Conservation (phyloP, 2,113 vertebrate genomes). For the Tachysurus vachellii region DNA sequence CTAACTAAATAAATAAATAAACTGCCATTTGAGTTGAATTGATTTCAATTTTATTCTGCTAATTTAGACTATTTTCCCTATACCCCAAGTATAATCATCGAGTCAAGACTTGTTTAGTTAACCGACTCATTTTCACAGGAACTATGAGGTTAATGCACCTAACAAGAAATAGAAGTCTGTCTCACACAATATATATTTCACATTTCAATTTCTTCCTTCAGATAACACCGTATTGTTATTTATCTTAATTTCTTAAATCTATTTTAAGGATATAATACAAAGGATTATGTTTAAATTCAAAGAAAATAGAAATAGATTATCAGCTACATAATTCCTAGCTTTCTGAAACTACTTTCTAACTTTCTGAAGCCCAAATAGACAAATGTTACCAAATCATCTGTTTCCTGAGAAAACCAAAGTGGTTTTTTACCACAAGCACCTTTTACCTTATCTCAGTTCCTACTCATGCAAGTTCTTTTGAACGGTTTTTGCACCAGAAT, state of each 20-base stretch:
- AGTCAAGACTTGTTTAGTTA: neutral
- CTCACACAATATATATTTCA: too few species aligned
- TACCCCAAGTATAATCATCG: neutral
- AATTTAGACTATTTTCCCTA: neutral
- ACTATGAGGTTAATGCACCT: neutral
- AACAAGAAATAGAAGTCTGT: neutral
- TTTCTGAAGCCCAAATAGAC: neutral
- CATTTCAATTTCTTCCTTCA: neutral
- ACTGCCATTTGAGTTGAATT: neutral
- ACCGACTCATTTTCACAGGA: neutral
- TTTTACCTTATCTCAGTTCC: conserved; percentile 44
- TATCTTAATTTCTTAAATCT: neutral
- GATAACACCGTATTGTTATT: neutral
- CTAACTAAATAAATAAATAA: neutral
- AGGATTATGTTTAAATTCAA: neutral
- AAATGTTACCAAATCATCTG: neutral
- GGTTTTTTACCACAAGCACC: conserved; percentile 42
- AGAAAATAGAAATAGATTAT: neutral
- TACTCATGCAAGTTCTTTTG: conserved; percentile 36
- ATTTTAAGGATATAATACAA: neutral
- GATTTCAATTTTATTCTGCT: neutral
- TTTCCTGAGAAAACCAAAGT: conserved; percentile 46
- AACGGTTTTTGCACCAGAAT: conserved; percentile 56
- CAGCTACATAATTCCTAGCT: neutral
- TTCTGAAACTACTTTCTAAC: neutral